Percentiles rank a stretch among this genome's conserved stretches.
Conservation (phyloP, 2,888 invertebrate genomes). For the Netelia inedita region DNA sequence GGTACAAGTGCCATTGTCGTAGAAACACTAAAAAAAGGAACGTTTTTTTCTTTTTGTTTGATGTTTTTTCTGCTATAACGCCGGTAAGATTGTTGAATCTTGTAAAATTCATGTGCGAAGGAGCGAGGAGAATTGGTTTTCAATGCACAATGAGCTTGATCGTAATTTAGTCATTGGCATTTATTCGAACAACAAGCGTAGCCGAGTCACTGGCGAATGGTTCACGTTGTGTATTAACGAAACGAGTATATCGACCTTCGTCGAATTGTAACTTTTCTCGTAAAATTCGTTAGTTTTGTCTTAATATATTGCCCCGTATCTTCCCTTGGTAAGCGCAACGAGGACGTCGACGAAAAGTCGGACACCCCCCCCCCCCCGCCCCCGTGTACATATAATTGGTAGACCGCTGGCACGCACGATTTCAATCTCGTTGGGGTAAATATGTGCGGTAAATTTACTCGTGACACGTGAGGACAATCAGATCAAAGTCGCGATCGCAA, state of each 20-base stretch:
- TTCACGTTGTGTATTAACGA: background rate
- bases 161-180: background rate
- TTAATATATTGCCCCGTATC: background rate
- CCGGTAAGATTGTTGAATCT: too few relatives aligned
- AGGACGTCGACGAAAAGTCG: background rate
- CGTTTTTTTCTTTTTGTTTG: conserved; percentile 1
- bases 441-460: conserved; percentile 40
- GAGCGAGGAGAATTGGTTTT: too few relatives aligned
- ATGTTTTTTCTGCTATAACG: background rate
- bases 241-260: background rate
- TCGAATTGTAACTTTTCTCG: background rate
- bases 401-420: conserved; percentile 13
- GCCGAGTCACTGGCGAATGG: too few relatives aligned
- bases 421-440: conserved; percentile 34
- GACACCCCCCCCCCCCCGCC: background rate
- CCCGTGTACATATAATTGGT: background rate
- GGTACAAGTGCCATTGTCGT: conserved; percentile 31
- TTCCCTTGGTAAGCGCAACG: background rate
- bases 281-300: background rate
- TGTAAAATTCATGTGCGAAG: too few relatives aligned
- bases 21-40: background rate
- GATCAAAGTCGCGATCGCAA: conserved; percentile 28
- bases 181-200: background rate
- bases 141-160: too few relatives aligned
- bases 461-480: conserved; percentile 54